These are phyloP conservation scores for Nysson spinosus DNA, from an alignment of 2,888 invertebrate genomes.

Conservation along the genomic window DNA sequence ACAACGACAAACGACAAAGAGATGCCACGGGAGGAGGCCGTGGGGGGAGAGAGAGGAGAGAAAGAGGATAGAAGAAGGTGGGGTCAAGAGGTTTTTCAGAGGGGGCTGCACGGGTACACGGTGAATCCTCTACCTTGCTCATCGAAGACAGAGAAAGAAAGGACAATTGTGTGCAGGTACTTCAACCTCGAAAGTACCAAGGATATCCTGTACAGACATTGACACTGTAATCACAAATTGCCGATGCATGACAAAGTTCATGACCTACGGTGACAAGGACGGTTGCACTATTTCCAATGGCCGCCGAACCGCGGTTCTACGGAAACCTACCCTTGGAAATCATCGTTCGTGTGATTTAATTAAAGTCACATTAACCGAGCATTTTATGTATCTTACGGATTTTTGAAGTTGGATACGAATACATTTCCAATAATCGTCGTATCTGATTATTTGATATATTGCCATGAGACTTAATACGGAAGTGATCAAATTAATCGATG, in stretches of 20 bases:
- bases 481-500: no score
- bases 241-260: conserved; percentile 33
- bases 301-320: no score
- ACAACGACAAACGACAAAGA: no score
- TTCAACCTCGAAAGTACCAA: conserved; percentile 21
- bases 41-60: conserved; percentile 10
- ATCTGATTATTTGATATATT: no score
- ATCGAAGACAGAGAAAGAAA: conserved; percentile 22
- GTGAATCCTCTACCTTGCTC: conserved; percentile 1
- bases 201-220: conserved; percentile 58
- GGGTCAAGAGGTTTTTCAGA: conserved; percentile 25
- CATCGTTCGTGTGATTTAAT: no score
- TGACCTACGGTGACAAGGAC: conserved; percentile 12
- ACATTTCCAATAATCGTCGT: no score
- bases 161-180: conserved; percentile 13
- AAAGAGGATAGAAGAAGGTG: conserved; percentile 27
- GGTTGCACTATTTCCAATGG: neutral
- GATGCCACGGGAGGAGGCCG: no score
- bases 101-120: conserved; percentile 22
- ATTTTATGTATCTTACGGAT: no score
- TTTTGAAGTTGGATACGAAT: no score
- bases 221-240: conserved; percentile 38
- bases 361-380: no score
- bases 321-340: no score
- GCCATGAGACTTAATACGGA: no score